phyloP scores from a whole-genome alignment of 2,113 vertebrate genomes.

The Turnix velox region DNA sequence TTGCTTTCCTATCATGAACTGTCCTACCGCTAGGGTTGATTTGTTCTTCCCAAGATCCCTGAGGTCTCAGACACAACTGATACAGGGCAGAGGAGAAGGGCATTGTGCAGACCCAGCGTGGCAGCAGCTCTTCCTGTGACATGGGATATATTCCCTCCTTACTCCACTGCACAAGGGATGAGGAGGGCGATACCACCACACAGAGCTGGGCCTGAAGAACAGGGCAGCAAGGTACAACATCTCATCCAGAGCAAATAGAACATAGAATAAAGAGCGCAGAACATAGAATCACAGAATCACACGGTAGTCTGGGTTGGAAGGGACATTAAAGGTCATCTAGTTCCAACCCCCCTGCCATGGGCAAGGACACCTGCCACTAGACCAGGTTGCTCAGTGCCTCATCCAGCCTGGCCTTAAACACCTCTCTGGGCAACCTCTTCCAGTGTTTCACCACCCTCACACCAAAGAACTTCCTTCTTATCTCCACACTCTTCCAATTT shows the following conservation, averaged over 20 bases:
- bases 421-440: too few relatives aligned
- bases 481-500: too few relatives aligned
- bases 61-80: neutral
- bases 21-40: neutral
- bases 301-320: too few relatives aligned
- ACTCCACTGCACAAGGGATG: neutral
- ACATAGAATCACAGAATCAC: too few relatives aligned
- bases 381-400: too few relatives aligned
- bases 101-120: rapidly evolving
- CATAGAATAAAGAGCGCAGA: too few relatives aligned
- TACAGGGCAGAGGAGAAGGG: neutral
- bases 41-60: neutral
- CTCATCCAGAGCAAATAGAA: neutral
- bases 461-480: too few relatives aligned
- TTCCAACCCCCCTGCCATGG: too few relatives aligned
- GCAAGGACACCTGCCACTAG: too few relatives aligned
- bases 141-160: neutral
- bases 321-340: too few relatives aligned
- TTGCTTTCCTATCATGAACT: neutral
- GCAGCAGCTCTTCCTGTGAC: neutral
- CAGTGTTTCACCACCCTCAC: too few relatives aligned
- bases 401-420: too few relatives aligned
- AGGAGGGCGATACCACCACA: neutral
- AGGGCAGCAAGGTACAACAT: neutral
- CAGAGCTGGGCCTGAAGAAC: neutral